phyloP scores from a whole-genome alignment of 2,797 vertebrate species.

The Channa striata region DNA sequence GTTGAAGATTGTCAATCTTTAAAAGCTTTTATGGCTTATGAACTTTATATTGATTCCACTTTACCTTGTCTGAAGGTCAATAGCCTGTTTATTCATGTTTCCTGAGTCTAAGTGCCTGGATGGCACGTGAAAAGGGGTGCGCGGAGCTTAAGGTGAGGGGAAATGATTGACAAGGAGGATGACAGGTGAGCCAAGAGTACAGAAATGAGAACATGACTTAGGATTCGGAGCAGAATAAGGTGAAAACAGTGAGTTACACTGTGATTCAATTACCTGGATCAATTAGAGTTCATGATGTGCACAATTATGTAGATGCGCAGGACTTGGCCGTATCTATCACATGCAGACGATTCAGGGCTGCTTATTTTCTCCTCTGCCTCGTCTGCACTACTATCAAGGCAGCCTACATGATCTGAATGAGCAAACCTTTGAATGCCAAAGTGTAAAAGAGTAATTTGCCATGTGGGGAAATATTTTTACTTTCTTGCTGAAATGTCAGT shows the following conservation, averaged over 20 bases:
- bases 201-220: no score
- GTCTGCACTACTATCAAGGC: neutral
- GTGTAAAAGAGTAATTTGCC: no score
- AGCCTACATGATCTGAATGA: neutral
- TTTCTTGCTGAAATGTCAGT: no score
- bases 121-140: neutral
- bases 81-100: neutral
- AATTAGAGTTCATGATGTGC: no score
- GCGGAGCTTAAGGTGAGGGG: no score
- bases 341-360: no score
- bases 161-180: neutral
- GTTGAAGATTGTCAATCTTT: neutral
- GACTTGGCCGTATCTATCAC: no score
- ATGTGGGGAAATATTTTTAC: no score
- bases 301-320: no score
- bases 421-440: no score
- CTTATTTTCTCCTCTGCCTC: no score
- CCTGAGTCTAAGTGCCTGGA: neutral
- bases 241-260: neutral
- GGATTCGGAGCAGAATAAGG: neutral
- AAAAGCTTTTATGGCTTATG: neutral
- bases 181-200: neutral
- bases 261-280: neutral
- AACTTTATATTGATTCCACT: neutral
- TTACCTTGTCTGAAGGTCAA: neutral